phyloP scores from a whole-genome alignment of 2,797 vertebrate species.

The Sebastes steindachneri region DNA sequence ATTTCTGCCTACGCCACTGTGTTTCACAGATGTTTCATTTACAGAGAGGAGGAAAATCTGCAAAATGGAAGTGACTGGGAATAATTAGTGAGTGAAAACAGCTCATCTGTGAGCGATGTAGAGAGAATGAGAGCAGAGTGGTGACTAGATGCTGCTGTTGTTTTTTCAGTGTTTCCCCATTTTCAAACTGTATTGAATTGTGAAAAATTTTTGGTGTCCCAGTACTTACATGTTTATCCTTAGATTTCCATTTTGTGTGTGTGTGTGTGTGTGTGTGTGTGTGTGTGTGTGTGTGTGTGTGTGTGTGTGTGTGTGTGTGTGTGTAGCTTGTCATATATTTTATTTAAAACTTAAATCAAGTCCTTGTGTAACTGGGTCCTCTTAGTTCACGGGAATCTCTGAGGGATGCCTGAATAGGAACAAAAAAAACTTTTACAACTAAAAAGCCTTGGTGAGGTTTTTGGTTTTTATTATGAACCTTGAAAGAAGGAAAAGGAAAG shows the following conservation, averaged over 20 bases:
- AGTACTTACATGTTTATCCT: background rate
- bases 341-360: background rate
- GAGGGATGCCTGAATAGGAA: slow-evolving; percentile 9
- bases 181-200: background rate
- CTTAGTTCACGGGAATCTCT: slow-evolving; percentile 13
- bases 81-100: background rate
- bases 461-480: slow-evolving; percentile 21
- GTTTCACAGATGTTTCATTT: background rate
- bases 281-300: no score
- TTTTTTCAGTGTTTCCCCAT: background rate
- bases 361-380: slow-evolving; percentile 19
- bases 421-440: background rate
- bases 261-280: no score
- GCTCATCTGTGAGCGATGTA: background rate
- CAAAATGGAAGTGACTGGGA: no score
- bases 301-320: no score
- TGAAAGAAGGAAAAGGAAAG: background rate
- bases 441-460: slow-evolving; percentile 25
- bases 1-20: no score
- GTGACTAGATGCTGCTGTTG: background rate
- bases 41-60: background rate
- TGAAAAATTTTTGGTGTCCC: background rate
- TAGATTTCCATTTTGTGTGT: background rate
- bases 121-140: background rate
- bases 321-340: background rate